A percentile compares a stretch with the other conserved stretches of the same genome.
These are phyloP conservation scores for Papilio gigon DNA, from an alignment of 2,888 invertebrate species.

Conservation along the genomic window DNA sequence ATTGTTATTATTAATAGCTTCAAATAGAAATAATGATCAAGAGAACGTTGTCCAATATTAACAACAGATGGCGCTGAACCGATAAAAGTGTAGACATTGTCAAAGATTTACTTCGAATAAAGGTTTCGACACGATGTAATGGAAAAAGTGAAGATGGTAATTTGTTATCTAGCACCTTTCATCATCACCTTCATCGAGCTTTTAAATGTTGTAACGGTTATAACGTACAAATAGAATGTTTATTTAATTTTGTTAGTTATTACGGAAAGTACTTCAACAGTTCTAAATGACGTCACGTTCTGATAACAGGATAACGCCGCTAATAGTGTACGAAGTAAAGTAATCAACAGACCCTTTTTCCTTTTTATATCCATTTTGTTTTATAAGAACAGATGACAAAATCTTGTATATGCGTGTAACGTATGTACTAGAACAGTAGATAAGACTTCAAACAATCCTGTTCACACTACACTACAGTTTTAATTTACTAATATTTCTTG, in stretches of 20 bases:
- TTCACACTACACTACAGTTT: too few relatives aligned
- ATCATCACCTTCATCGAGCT: too few relatives aligned
- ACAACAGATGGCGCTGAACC: not conserved
- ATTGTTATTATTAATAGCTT: too few relatives aligned
- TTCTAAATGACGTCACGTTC: constrained; percentile 11
- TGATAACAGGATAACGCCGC: constrained; percentile 9
- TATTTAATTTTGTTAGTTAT: not conserved
- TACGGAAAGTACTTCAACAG: not conserved
- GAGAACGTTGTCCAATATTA: not conserved
- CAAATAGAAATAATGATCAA: not conserved
- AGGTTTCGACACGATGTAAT: not conserved
- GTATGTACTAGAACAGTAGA: not conserved
- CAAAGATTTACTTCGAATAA: not conserved
- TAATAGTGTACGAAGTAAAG: not conserved
- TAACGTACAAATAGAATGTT: not conserved
- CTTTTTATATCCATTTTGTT: not conserved
- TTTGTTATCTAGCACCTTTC: too few relatives aligned
- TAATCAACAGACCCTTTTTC: constrained; percentile 8
- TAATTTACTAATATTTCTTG: too few relatives aligned
- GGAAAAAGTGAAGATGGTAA: not conserved
- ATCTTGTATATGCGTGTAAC: not conserved
- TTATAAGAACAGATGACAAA: not conserved
- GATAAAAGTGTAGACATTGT: not conserved
- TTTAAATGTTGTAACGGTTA: too few relatives aligned
- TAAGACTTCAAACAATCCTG: too few relatives aligned